Percentiles rank a stretch among this genome's conserved stretches.
Evolutionary conservation across 1,140 invertebrate genomes (phyloP).

Genomic region (Macrobrachium rosenbergii): DNA sequence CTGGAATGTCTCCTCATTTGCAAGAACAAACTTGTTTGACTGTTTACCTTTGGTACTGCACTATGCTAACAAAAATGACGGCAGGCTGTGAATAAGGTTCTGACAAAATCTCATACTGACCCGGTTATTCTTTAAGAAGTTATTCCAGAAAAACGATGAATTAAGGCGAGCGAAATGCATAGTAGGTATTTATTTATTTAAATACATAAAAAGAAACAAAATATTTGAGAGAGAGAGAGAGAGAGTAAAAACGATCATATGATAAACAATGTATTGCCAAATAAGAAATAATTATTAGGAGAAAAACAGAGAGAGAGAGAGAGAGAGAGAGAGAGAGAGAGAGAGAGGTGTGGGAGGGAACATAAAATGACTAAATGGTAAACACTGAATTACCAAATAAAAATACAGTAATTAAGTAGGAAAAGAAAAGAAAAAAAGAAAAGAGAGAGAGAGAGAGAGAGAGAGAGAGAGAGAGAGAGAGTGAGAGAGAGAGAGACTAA

Average conservation of each 20-base stretch:
- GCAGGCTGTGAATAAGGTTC: too few relatives aligned
- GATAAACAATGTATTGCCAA: background rate
- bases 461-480: conserved; percentile 30
- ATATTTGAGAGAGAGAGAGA: too few relatives aligned
- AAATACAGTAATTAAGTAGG: background rate
- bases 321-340: conserved; percentile 16
- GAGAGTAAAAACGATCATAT: background rate
- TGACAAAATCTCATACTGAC: too few relatives aligned
- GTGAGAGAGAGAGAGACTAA: conserved; percentile 36
- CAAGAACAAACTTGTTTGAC: too few relatives aligned
- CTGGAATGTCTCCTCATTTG: too few relatives aligned
- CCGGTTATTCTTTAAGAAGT: too few relatives aligned
- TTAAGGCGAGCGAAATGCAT: too few relatives aligned
- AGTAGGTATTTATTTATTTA: too few relatives aligned
- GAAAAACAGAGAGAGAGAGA: background rate
- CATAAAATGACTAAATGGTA: background rate
- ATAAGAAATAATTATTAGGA: background rate
- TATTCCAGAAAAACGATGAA: too few relatives aligned
- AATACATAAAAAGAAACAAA: too few relatives aligned
- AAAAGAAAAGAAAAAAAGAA: background rate
- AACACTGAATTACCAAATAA: conserved; percentile 4
- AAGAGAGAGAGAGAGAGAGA: conserved; percentile 28
- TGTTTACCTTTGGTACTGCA: too few relatives aligned
- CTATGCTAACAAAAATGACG: too few relatives aligned
- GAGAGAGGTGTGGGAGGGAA: background rate